Evolutionary conservation across 2,797 vertebrate genomes (phyloP), one percentile per base, ranked within the genome.

Genomic region (Neostethus bicornis): DNA sequence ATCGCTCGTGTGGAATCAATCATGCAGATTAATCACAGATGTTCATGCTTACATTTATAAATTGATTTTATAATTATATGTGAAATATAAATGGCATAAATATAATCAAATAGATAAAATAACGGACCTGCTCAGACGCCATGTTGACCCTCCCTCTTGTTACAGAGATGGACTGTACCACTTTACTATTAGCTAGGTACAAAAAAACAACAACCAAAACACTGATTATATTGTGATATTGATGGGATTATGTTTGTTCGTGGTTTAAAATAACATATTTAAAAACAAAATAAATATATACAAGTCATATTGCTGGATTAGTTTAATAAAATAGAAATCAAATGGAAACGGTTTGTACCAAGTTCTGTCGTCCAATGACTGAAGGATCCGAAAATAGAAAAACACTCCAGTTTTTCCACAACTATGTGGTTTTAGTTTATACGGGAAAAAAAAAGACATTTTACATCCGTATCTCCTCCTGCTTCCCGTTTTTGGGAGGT

Each of bases 121-220:
- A 84, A 86, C 91, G 84, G 89, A 93, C 92, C 92, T 93, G 92
- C 21, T 93, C 92, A 1, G 92, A 92, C 91, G 92, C 92, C 92
- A 93, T 93, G 84, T 90, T 92, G 80, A 77, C 82, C 85, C 88
- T 88, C 88, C 85, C 86, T 90, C 85, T 79, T 29, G 0, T 53
- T 69, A 2, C 50, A 66, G 70, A 41, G 73, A 66, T 70, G 11
- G 88, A 19, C 9, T 13, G 35, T 66, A 88, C 91, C 91, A 93
- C 26, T 73, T n/a, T n/a, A n/a, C 37, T 5, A 28, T 24, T 3
- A 2, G 0, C 5, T 2, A 24, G 3, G 31, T 39, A 16, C 4
- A 2, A 13, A 7, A 28, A 31, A 31, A 31, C 14, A 5, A n/a
- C 7, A 32, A 4, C 10, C 39, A 20, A 19, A 23, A 16, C n/a